Evolutionary conservation across 2,797 vertebrate species (phyloP).

Genomic region (Pteropus rufus): DNA sequence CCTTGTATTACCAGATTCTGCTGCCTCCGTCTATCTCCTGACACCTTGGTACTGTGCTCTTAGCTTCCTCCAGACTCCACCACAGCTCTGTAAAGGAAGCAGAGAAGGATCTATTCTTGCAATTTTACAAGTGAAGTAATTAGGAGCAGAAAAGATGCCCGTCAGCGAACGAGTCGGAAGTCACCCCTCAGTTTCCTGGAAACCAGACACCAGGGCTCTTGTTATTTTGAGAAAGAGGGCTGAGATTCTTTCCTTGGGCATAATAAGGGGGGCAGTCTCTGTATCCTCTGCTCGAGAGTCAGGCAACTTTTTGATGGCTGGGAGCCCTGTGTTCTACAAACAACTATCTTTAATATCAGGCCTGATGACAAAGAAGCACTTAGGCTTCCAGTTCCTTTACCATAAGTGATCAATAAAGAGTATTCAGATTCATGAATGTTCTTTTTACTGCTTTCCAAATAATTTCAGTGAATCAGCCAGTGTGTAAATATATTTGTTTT

Average conservation of each 20-base stretch:
- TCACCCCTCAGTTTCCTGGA: background rate
- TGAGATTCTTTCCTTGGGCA: background rate
- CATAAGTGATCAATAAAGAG: background rate
- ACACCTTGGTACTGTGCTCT: background rate
- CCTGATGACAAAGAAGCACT: background rate
- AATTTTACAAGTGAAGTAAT: background rate
- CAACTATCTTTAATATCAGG: background rate
- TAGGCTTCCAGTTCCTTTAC: background rate
- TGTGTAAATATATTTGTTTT: background rate
- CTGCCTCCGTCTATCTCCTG: background rate
- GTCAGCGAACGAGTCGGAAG: background rate
- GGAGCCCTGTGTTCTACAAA: background rate
- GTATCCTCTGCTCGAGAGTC: background rate
- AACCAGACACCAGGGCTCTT: background rate
- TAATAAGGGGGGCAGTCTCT: background rate
- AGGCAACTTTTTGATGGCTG: background rate
- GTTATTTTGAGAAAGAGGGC: background rate
- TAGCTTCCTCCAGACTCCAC: background rate
- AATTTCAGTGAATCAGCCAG: background rate
- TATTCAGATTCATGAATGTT: background rate
- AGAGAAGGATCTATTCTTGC: background rate
- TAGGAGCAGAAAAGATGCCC: background rate
- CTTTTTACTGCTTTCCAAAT: conserved; percentile 33
- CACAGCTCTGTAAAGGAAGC: background rate
- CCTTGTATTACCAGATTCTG: background rate